Evolutionary conservation across 1,140 invertebrate species (phyloP), one percentile per base, ranked within the genome.

Genomic region (Meloidogyne hapla): DNA sequence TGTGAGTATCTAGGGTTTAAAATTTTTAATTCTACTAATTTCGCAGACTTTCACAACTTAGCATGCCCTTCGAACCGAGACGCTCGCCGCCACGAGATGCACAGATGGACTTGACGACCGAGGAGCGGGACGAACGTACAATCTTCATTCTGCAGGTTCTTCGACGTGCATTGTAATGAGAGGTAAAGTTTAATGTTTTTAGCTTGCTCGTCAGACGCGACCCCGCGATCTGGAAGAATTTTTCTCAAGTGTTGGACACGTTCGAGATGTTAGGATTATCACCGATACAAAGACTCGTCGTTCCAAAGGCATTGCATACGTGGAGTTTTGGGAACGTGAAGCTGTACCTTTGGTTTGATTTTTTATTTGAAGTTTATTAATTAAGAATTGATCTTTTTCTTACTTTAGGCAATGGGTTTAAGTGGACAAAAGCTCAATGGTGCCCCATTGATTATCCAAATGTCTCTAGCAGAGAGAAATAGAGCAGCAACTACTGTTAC

Each of bases 271-370:
- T 12, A 90, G 95, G 85, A 91, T 99, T 77, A 99, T 99, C 63
- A 97, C 95, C 62, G 98, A 98, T 88, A 98, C 98, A 88, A 98
- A 98, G 89, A 99, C 97, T 0, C 91, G 96, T 82, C 90, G 96
- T 80, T 99, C 98, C 82, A 99, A 99, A 89, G 97, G 97, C 69
- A 99, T 99, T 85, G 94, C 95, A 21, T 99, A 99, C 88, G 95
- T 99, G 67, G 97, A 99, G 89, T 99, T 99, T 88, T 93, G 93
- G 86, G 95, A 99, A 89, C 93, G 95, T 15, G 95, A 98, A 89
- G 96, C 95, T 79, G 96, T 99, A 26, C 92, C 94, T 76, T 89
- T 98, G 88, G 93, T 93, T 78, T 28, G 15, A 18, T 38, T 38
- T 69, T 69, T 33, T 28, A 21, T n/a, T 56, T 56, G 48, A 56